Evolutionary conservation across 2,888 invertebrate genomes (phyloP).

Genomic region (Temnothorax rugatulus): DNA sequence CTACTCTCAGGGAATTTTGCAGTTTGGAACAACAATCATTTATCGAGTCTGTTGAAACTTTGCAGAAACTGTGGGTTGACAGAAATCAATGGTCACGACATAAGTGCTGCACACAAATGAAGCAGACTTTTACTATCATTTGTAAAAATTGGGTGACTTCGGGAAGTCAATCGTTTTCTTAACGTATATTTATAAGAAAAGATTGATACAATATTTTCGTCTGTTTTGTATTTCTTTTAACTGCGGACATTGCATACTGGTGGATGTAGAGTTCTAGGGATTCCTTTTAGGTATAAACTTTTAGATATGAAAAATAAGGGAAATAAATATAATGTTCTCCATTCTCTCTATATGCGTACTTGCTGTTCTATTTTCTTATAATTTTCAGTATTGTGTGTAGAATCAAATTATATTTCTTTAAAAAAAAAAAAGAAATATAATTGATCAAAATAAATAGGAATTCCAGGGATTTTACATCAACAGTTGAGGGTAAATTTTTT

Average conservation of each 20-base stretch:
- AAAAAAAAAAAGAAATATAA: background rate
- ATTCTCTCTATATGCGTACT: background rate
- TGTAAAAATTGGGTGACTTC: background rate
- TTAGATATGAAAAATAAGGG: background rate
- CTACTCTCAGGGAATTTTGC: slow-evolving; percentile 87
- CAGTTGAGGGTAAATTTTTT: background rate
- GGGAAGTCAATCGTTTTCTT: background rate
- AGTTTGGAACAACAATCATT: slow-evolving; percentile 86
- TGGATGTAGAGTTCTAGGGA: background rate
- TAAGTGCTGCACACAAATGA: slow-evolving; percentile 3
- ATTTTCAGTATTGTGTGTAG: background rate
- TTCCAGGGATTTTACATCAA: background rate
- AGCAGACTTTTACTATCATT: background rate
- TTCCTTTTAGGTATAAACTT: background rate
- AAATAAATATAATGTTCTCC: background rate
- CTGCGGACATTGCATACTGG: background rate
- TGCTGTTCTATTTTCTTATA: background rate
- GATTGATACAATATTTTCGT: background rate
- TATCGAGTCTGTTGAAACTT: slow-evolving; percentile 86
- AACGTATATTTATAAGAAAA: slow-evolving; percentile 10
- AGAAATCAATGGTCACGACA: slow-evolving; percentile 68
- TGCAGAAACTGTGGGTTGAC: slow-evolving; percentile 84
- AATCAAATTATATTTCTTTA: background rate
- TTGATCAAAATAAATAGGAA: background rate
- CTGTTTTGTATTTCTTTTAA: background rate